Evolutionary conservation across 30 jellyfish, hydroid and myxozoan species (phyloP).

Genomic region (Aurelia sp.): DNA sequence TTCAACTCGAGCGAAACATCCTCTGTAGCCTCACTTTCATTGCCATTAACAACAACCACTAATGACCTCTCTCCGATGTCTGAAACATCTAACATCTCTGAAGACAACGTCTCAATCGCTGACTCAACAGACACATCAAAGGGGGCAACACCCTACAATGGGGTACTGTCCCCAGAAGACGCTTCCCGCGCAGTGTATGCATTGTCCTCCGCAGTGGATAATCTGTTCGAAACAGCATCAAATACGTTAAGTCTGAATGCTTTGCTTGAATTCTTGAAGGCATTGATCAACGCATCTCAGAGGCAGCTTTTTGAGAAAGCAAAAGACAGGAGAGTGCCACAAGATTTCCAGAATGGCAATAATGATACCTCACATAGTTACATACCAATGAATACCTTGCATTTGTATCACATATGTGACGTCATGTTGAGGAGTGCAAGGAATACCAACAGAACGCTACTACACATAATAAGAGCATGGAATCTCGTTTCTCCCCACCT

Average conservation of each 20-base stretch:
- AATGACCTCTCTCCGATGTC: constrained; percentile 78
- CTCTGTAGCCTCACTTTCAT: constrained; percentile 56
- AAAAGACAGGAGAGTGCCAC: constrained; percentile 27
- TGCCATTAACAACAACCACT: constrained; percentile 32
- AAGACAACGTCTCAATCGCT: constrained; percentile 72
- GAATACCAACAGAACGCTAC: constrained; percentile 77
- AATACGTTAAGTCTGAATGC: constrained; percentile 87
- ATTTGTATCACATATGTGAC: constrained; percentile 96
- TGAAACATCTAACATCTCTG: constrained; percentile 64
- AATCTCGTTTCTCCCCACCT: constrained; percentile 82
- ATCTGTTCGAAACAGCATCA: constrained; percentile 95
- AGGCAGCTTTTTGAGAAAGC: constrained; percentile 81
- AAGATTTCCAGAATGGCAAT: constrained; percentile 40
- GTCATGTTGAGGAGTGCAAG: constrained; percentile 97
- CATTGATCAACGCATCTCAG: constrained; percentile 87
- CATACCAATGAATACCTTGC: constrained; percentile 88
- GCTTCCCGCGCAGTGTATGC: constrained; percentile 99
- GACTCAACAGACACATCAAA: constrained; percentile 55
- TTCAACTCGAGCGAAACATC: constrained; percentile 77
- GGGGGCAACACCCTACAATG: constrained; percentile 75
- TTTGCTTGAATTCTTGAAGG: constrained; percentile 69
- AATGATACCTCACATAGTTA: constrained; percentile 19
- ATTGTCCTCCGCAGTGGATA: constrained; percentile 96
- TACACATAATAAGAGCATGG: constrained; percentile 97
- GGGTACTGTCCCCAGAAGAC: constrained; percentile 90